Conservation (phyloP, 2,797 vertebrate genomes). For the Loris lydekkerianus region DNA sequence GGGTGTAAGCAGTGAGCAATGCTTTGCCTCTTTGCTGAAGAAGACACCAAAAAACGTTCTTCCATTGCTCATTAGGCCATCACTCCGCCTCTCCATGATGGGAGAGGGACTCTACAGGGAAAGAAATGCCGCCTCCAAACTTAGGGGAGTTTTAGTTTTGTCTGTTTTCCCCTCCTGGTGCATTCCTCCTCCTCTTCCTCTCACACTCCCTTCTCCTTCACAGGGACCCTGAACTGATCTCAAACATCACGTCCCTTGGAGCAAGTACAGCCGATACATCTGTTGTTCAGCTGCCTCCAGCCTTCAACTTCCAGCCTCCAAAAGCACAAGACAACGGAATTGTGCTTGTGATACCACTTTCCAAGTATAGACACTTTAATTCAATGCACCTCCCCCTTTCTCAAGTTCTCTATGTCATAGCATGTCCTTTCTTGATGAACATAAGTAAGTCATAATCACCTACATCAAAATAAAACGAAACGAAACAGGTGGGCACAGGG, state of each 20-base stretch:
- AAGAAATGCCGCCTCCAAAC: background rate
- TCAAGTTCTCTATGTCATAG: background rate
- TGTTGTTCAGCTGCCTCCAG: too few relatives aligned
- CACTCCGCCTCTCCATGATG: background rate
- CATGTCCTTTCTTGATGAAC: background rate
- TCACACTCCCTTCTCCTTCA: background rate
- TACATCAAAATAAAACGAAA: background rate
- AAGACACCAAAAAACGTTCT: background rate
- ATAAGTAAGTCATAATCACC: background rate
- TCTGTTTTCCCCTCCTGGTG: too few relatives aligned
- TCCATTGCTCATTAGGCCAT: background rate
- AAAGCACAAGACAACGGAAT: rapidly evolving
- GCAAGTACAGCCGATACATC: background rate
- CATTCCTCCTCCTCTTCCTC: too few relatives aligned
- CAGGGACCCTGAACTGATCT: background rate
- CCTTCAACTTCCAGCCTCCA: background rate
- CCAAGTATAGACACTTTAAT: background rate
- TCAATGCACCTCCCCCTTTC: background rate
- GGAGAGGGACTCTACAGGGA: background rate
- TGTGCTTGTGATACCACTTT: background rate
- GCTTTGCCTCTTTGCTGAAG: background rate
- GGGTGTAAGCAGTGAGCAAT: background rate
- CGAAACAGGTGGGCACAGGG: too few relatives aligned
- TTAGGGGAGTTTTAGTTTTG: background rate
- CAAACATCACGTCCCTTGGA: background rate